phyloP scores from a whole-genome alignment of 2,888 invertebrate species.

The Hirtodrosophila duncani region DNA sequence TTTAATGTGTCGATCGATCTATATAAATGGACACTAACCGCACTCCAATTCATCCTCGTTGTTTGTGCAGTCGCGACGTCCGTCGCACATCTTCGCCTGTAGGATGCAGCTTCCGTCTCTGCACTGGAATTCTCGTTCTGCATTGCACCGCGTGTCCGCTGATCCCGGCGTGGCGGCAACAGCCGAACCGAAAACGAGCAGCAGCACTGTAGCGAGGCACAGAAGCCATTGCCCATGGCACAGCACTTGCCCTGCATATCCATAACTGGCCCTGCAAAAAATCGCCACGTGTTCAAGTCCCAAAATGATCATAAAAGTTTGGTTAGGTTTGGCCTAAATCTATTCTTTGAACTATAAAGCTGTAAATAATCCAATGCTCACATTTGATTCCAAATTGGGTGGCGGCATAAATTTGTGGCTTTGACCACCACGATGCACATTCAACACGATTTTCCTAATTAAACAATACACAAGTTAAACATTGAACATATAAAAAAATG shows the following conservation, averaged over 20 bases:
- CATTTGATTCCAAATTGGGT: conserved; percentile 32
- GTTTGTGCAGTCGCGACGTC: conserved; percentile 73
- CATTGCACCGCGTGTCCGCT: conserved; percentile 65
- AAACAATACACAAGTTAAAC: neutral
- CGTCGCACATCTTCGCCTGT: conserved; percentile 74
- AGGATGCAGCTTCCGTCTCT: conserved; percentile 77
- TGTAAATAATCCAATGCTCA: conserved; percentile 27
- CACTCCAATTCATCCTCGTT: conserved; percentile 76
- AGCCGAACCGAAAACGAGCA: conserved; percentile 56
- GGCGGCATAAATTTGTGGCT: conserved; percentile 7
- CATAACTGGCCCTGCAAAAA: no score
- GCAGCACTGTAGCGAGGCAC: conserved; percentile 39
- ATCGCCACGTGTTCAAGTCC: no score
- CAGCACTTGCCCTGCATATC: conserved; percentile 2
- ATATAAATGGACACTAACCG: no score
- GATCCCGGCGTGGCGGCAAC: conserved; percentile 47
- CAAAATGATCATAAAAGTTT: no score
- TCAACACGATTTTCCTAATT: no score
- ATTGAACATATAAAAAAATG: neutral
- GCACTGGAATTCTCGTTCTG: conserved; percentile 80
- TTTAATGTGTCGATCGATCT: neutral
- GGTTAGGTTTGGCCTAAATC: neutral
- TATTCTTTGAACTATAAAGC: neutral
- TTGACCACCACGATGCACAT: conserved; percentile 14
- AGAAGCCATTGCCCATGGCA: conserved; percentile 16